Evolutionary conservation across 2,113 vertebrate genomes (phyloP), one percentile per base, ranked within the genome.

Genomic region (Parotia lawesii): DNA sequence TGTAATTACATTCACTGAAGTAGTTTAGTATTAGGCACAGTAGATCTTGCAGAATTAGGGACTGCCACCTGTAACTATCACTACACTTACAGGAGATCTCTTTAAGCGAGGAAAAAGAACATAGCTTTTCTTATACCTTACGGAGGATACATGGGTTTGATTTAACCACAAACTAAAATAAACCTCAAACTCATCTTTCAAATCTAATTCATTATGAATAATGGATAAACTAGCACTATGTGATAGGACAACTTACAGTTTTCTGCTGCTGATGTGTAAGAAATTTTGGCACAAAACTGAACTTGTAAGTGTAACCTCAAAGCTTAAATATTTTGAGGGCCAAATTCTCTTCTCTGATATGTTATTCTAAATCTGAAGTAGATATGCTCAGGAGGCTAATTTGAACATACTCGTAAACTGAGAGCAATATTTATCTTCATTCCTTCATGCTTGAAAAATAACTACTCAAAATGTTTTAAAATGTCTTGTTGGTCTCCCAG

Each of bases 301-400:
- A 48, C n/a, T 85, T 1, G 0, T 61, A 61, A 61, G 31, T 72
- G 61, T 77, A 90, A 80, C 58, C 62, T 58, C 53, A 51, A 89
- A 78, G 44, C 66, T 95, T 61, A 93, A 91, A 91, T 56, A 73
- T 45, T 62, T 79, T 62, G 60, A 85, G 50, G 78, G 12, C 42
- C 35, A 90, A 85, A 91, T 94, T 82, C 45, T 62, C 78, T 57
- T 82, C 76, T 87, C 33, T 57, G 62, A 85, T 75, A 76, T 45
- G 50, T 93, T 94, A 85, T 94, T 93, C 58, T 91, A 91, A 91
- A 93, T 73, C 47, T 90, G 42, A 91, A 91, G 50, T 66, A 83
- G 78, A 72, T 85, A 91, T 66, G 75, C 75, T 94, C 67, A 76
- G 58, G 75, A 96, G 95, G 82, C 37, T 82, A 88, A 58, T 88